Evolutionary conservation across 2,888 invertebrate genomes (phyloP).

Genomic region (Pogonocherus hispidulus): DNA sequence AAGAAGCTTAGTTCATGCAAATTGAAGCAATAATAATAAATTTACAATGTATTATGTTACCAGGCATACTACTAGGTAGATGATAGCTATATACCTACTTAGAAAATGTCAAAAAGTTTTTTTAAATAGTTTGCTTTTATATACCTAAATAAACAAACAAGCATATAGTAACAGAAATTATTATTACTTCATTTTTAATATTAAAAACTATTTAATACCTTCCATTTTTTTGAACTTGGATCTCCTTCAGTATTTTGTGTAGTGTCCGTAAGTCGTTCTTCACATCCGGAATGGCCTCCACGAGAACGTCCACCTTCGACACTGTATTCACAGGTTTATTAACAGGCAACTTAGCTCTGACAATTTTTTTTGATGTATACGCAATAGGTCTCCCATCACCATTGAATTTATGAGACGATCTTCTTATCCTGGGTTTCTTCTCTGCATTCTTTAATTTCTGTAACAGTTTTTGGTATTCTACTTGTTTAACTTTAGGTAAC

Average conservation of each 20-base stretch:
- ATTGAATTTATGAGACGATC: conserved; percentile 33
- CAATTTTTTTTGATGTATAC: conserved; percentile 33
- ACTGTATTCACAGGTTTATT: conserved; percentile 19
- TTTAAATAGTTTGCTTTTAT: no score
- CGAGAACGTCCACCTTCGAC: conserved; percentile 26
- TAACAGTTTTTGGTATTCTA: conserved; percentile 65
- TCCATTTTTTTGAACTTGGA: conserved; percentile 61
- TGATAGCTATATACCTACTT: no score
- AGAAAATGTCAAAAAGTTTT: no score
- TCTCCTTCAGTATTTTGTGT: conserved; percentile 54
- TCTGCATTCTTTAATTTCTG: conserved; percentile 61
- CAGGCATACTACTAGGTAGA: no score
- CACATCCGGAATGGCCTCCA: conserved; percentile 32
- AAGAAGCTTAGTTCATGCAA: no score
- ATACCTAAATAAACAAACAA: no score
- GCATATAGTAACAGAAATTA: no score
- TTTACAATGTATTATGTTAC: no score
- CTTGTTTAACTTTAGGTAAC: conserved; percentile 64
- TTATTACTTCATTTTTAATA: conserved; percentile 11
- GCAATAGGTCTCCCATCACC: conserved; percentile 7
- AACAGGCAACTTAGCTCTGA: conserved; percentile 31
- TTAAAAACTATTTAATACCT: conserved; percentile 58
- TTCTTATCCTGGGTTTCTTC: conserved; percentile 44
- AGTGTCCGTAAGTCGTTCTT: conserved; percentile 40
- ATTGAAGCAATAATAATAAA: conserved; percentile 19